Base-by-base conservation (phyloP, 2,888 invertebrate species). In the Petrolisthes cinctipes region DNA sequence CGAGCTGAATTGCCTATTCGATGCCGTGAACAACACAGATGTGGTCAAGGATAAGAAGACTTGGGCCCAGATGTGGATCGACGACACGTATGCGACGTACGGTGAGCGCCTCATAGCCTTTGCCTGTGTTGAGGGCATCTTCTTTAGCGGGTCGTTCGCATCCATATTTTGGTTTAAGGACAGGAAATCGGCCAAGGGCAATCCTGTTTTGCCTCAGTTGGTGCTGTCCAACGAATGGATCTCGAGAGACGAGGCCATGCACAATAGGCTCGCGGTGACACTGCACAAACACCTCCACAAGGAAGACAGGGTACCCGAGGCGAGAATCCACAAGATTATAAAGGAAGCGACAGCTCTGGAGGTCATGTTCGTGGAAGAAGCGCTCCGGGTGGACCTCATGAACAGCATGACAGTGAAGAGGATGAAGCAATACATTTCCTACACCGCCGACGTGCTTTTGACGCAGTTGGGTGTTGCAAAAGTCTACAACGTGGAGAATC, bases 291-390 rank as follows among this genome's bases (percentile, higher is more conserved):
- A 92, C 88, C 93, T 93, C 5, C 91, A 92, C 4, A 91, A 92
- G 80, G 92, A 92, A 79, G 91, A 76, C 23, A 92, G 76, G 91
- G 94, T 53, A n/a, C n/a, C n/a, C n/a, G n/a, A n/a, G n/a, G n/a
- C n/a, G n/a, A n/a, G n/a, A n/a, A n/a, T n/a, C n/a, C n/a, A n/a
- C n/a, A n/a, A n/a, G n/a, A n/a, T n/a, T n/a, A n/a, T n/a, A 89
- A 91, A 83, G 54, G 94, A 94, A 86, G 94, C 94, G 14, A 94
- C 94, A 1, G 89, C 79, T n/a, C 94, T 94, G 87, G 91, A 91
- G 78, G 11, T 85, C 6, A 88, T 90, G 23, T 91, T 91, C 66
- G 37, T 90, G 9, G 23, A 87, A 6, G 91, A 89, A 14, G 83
- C 89, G 7, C 61, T 91, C 23, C 91, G 91, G 9, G 73, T 83